Evolutionary conservation across 2,888 invertebrate genomes (phyloP), one percentile per base, ranked within the genome.

Genomic region (Malachius bipustulatus): DNA sequence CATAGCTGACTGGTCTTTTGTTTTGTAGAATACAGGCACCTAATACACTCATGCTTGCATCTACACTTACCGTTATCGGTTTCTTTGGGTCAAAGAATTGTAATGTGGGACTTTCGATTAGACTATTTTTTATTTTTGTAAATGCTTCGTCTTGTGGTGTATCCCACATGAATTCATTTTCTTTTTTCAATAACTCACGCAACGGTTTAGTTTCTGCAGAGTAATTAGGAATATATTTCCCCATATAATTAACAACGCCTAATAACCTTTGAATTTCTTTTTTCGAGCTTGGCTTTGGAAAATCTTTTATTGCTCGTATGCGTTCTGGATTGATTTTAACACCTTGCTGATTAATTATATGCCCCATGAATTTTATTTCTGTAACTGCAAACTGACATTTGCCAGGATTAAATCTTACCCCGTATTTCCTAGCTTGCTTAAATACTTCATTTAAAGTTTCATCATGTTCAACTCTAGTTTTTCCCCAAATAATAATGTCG

Each of bases 11-110:
- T n/a, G n/a, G n/a, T n/a, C n/a, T n/a, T n/a, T 44, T 46, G 13
- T 56, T 45, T 41, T 55, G 55, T 3, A 56, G 30, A 4, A 55
- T 35, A 3, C 47, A 50, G 12, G 52, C 47, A 4, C 54, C 56
- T 9, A 54, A 32, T 9, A 13, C 34, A 29, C 10, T 12, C 28
- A 12, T 3, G 4, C 14, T 14, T 4, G 27, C 4, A 34, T 34
- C 34, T 10, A 13, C 34, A 6, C 27, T 29, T 11, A 31, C n/a
- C 27, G 14, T 14, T 2, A 24, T 36, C 31, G 8, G 14, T 2
- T 26, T 36, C 13, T 33, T 32, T 12, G 14, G n/a, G 11, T 33
- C 27, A 14, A 41, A 29, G 15, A 30, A 34, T 8, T 11, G 14
- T 11, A 39, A 33, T 6, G 30, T 29, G 4, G 31, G 26, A 3